These are phyloP conservation scores for Spilarctia lutea DNA, from an alignment of 2,888 invertebrate genomes.

Conservation along the genomic window DNA sequence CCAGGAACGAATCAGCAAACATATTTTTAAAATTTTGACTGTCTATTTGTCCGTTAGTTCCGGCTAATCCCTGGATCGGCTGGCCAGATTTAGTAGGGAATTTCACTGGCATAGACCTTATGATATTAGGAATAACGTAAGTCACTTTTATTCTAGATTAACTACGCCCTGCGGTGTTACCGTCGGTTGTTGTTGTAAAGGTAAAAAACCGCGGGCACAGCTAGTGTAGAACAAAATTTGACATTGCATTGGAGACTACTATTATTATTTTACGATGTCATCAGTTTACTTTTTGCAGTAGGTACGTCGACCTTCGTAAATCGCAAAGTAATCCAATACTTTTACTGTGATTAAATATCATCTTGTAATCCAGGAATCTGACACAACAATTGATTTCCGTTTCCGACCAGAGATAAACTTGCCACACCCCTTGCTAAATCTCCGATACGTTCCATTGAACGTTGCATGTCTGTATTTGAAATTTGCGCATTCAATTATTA, in stretches of 20 bases:
- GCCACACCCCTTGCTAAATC: conserved; percentile 69
- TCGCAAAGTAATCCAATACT: conserved; percentile 74
- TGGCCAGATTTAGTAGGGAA: too few species aligned
- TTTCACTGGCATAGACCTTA: too few species aligned
- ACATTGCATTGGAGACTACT: background rate
- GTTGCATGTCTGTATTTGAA: conserved; percentile 34
- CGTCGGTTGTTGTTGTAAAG: too few species aligned
- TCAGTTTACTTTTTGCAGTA: background rate
- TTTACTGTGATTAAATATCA: conserved; percentile 54
- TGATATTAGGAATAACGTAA: too few species aligned
- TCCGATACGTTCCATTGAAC: conserved; percentile 55
- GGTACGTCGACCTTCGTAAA: conserved; percentile 22
- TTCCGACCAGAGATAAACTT: conserved; percentile 78
- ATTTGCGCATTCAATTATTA: conserved; percentile 19
- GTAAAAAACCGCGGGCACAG: too few species aligned
- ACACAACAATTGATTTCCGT: conserved; percentile 80
- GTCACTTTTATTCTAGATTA: too few species aligned
- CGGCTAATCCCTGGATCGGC: too few species aligned
- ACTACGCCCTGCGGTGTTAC: too few species aligned
- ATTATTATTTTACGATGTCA: background rate
- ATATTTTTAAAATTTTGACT: too few species aligned
- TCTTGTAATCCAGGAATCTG: conserved; percentile 62
- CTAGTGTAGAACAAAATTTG: background rate
- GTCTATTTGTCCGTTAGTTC: too few species aligned
- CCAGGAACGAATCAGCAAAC: too few species aligned